phyloP scores from a whole-genome alignment of 2,888 invertebrate genomes.

The Xylota sylvarum region DNA sequence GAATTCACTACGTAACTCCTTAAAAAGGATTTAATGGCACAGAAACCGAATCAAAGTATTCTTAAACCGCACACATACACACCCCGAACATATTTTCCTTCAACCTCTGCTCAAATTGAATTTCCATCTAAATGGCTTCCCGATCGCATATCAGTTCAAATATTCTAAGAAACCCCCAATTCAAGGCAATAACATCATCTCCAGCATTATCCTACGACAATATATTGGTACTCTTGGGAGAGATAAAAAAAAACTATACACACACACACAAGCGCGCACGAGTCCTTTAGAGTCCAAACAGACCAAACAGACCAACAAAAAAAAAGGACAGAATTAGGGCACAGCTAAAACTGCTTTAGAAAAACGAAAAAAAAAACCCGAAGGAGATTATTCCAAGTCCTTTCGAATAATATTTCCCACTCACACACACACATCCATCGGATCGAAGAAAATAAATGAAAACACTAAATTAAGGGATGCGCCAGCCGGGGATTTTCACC shows the following conservation, averaged over 20 bases:
- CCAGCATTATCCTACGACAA: constrained; percentile 61
- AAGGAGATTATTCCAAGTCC: constrained; percentile 18
- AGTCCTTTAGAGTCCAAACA: background rate
- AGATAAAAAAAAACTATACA: constrained; percentile 53
- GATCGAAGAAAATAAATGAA: constrained; percentile 76
- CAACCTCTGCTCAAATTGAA: constrained; percentile 51
- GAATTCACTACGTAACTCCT: background rate
- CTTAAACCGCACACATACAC: background rate
- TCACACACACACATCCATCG: background rate
- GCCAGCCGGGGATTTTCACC: constrained; percentile 68
- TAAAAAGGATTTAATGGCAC: constrained; percentile 59
- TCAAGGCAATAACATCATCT: constrained; percentile 66
- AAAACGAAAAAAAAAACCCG: constrained; percentile 1
- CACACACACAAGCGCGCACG: background rate
- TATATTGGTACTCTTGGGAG: constrained; percentile 58
- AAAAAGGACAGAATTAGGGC: constrained; percentile 52
- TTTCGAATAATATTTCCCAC: constrained; percentile 37
- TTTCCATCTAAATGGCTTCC: constrained; percentile 69
- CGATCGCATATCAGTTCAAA: constrained; percentile 70
- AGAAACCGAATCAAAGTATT: constrained; percentile 39
- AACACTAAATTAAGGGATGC: constrained; percentile 76
- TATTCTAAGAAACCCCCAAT: constrained; percentile 53
- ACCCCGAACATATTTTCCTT: constrained; percentile 11
- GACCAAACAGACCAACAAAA: background rate
- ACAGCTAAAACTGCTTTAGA: constrained; percentile 41